Base-by-base conservation (phyloP, 2,113 vertebrate genomes). In the Perccottus glenii region DNA sequence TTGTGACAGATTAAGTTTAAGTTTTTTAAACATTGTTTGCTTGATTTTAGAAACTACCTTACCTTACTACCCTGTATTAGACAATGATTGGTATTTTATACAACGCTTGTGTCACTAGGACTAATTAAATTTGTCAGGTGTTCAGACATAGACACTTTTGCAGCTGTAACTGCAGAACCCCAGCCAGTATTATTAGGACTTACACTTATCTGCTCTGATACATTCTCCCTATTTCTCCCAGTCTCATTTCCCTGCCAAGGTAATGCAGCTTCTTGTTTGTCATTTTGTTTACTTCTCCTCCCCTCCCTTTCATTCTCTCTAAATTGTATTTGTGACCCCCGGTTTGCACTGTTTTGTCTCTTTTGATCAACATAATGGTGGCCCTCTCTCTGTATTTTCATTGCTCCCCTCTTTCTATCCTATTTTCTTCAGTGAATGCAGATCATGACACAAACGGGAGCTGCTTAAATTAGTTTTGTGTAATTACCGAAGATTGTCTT, bases 331-430 rank as follows among this genome's bases (percentile, higher is more conserved):
- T 69, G 52, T 19, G 9, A 16, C 38, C 27, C n/a, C 6, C 33
- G 0, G 48, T 72, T 73, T 51, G n/a, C 19, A 49, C 59, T 58
- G 61, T 38, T 80, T 78, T 72, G 75, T 85, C 77, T 80, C 73
- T 76, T 85, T 82, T 84, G 76, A 85, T 87, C 70, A 83, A 51
- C 67, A 35, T 70, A 65, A 78, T 69, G 52, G 51, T 48, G 51
- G 55, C 36, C 10, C 5, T 38, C 63, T 75, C 43, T 27, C 40
- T 62, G 45, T 45, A n/a, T 55, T 78, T 75, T 74, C 35, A 35
- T 63, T 6, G 1, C 51, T 16, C 19, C 10, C 32, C 5, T 19
- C 32, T 32, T 10, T 47, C 40, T 10, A 16, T 47, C 66, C 43
- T 52, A 19, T 46, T 58, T 60, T 48, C 14, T 7, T 51, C 67